phyloP scores from a whole-genome alignment of 2,888 invertebrate genomes.

The Mylabris sibirica region DNA sequence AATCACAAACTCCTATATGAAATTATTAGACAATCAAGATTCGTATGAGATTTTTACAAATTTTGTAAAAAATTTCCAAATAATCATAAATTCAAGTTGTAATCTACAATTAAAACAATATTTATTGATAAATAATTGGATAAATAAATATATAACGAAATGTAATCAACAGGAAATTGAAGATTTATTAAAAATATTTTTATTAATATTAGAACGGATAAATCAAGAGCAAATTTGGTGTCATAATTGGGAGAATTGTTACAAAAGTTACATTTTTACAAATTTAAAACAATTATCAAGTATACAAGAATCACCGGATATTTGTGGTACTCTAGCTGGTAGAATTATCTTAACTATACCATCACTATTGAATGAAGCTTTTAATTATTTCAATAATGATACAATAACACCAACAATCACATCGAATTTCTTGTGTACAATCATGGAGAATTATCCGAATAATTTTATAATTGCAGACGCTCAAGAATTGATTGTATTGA shows the following conservation, averaged over 20 bases:
- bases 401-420: constrained; percentile 46
- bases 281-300: constrained; percentile 47
- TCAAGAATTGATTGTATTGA: constrained; percentile 50
- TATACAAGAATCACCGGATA: constrained; percentile 39
- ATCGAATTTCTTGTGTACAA: constrained; percentile 45
- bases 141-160: constrained; percentile 49
- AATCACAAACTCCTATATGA: constrained; percentile 42
- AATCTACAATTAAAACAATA: constrained; percentile 52
- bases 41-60: constrained; percentile 49
- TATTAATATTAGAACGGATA: constrained; percentile 44
- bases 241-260: constrained; percentile 48
- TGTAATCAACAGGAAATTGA: constrained; percentile 53
- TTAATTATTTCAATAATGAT: constrained; percentile 49
- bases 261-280: constrained; percentile 49
- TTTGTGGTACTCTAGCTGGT: constrained; percentile 53
- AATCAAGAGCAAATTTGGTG: constrained; percentile 35
- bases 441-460: constrained; percentile 47
- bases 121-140: constrained; percentile 54
- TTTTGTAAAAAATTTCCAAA: constrained; percentile 48
- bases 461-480: constrained; percentile 42
- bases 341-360: constrained; percentile 45
- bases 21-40: constrained; percentile 46
- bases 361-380: constrained; percentile 42
- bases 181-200: constrained; percentile 47
- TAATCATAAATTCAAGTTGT: constrained; percentile 46